A percentile compares a stretch with the other conserved stretches of the same genome.
Conservation (phyloP, 2,797 vertebrate genomes). For the Odontamblyopus lacepedii region DNA sequence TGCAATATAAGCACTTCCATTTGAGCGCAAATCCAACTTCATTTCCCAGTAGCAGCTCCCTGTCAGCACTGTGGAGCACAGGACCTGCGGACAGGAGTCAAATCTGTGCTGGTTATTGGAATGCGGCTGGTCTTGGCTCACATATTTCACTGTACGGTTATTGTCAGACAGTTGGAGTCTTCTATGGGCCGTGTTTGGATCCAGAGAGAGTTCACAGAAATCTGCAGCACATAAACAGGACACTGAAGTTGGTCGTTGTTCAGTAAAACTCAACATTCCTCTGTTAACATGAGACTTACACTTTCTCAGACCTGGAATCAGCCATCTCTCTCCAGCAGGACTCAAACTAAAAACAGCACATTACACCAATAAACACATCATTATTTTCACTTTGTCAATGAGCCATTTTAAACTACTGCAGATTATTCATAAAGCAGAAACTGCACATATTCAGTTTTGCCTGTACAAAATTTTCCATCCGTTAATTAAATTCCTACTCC, state of each 20-base stretch:
- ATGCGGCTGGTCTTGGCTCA: background rate
- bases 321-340: slow-evolving; percentile 1
- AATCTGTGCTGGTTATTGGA: no score
- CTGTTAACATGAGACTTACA: background rate
- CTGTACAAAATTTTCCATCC: no score
- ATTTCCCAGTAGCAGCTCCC: background rate
- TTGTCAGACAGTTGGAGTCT: background rate
- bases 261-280: background rate
- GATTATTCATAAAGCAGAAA: no score
- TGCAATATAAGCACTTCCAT: slow-evolving; percentile 1
- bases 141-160: background rate
- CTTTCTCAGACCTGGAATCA: slow-evolving; percentile 1
- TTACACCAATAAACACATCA: no score
- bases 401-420: no score
- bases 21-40: background rate
- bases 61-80: background rate
- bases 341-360: background rate
- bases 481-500: no score
- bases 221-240: background rate
- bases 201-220: background rate
- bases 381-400: no score
- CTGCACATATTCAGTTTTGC: no score
- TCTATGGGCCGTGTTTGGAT: background rate
- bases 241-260: background rate
- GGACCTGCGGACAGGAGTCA: background rate